Base-by-base conservation (phyloP, 2,888 invertebrate genomes). In the Polydrusus tereticollis region DNA sequence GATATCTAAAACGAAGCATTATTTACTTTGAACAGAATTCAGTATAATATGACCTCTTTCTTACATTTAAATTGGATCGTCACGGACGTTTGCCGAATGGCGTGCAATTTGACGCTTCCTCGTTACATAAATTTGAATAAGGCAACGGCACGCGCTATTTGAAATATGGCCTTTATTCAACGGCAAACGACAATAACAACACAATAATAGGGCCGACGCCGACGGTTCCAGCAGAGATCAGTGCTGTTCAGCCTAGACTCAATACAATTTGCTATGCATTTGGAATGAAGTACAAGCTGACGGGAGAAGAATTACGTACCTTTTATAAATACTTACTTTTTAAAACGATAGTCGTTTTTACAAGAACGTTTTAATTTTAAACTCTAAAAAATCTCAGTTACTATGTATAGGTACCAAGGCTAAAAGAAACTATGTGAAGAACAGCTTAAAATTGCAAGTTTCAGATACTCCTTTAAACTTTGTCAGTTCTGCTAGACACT, bases 81-180 rank as follows among this genome's bases (percentile, higher is more conserved):
- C 52, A 52, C 26, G 26, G 50, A 26, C 50, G 26, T 26, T 52
- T 14, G 50, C 26, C 26, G 18, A 16, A 29, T 8, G 23, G 29
- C 52, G 29, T 55, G 29, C 52, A 55, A 43, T 29, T 45, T 6
- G 45, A 45, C 38, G 41, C 18, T 50, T 52, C 38, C 50, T 50
- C 45, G 59, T 67, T 67, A 59, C 47, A 29, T 38, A 45, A 59
- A 59, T 67, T 67, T 59, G 47, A 47, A 67, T 67, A 47, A 18
- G 45, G 36, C 67, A n/a, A 8, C 16, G 52, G 1, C 52, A 67
- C 67, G 59, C 67, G 67, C 18, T 6, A 47, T n/a, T 12, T 38
- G 52, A 67, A 67, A 67, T 45, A 59, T 36, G 58, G 59, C 36
- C 33, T 21, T 66, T 36, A 36, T 52, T 29, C 38, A 45, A 55